Evolutionary conservation across 2,797 vertebrate genomes (phyloP), one percentile per base, ranked within the genome.

Genomic region (Amniataba percoides): DNA sequence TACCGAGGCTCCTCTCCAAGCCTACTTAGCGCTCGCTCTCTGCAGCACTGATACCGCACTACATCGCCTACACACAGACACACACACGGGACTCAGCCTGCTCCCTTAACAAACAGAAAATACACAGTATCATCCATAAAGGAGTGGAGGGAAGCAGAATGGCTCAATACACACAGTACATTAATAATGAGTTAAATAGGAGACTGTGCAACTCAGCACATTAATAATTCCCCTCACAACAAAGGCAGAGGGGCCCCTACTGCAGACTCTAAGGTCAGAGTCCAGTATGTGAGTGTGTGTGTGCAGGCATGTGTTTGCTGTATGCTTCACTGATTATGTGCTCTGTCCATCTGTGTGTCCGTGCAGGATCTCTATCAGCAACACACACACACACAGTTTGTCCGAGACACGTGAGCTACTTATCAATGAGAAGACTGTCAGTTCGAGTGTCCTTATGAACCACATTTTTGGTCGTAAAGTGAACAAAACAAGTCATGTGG

Each of bases 181-280:
- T 83, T 57, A 82, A 77, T 83, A 82, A 76, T 75, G 70, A 71
- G 76, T 79, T 74, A 66, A 82, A 68, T 13, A 11, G n/a, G 63
- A 79, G 71, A 79, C 71, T 71, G 71, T 66, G 66, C 40, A 52
- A 70, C 60, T 77, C 59, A 21, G 25, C 40, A 56, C 81, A 87
- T 89, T 78, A 85, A 87, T 90, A 80, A 86, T 88, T 88, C 78
- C 83, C 73, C 70, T 84, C 63, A 57, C 73, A 81, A 84, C 84
- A 88, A 83, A 93, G 77, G 71, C 51, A 45, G 63, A 71, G 74
- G 73, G 78, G 68, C 61, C 82, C 71, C 46, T 48, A 31, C 16
- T 57, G 45, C 66, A 62, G 78, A 83, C 70, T 68, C 65, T 11
- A 3, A 61, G 88, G 80, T 90, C 85, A 72, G 74, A 82, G 86